Evolutionary conservation across 2,888 invertebrate genomes (phyloP), one percentile per base, ranked within the genome.

Genomic region (Noctua fimbriata): DNA sequence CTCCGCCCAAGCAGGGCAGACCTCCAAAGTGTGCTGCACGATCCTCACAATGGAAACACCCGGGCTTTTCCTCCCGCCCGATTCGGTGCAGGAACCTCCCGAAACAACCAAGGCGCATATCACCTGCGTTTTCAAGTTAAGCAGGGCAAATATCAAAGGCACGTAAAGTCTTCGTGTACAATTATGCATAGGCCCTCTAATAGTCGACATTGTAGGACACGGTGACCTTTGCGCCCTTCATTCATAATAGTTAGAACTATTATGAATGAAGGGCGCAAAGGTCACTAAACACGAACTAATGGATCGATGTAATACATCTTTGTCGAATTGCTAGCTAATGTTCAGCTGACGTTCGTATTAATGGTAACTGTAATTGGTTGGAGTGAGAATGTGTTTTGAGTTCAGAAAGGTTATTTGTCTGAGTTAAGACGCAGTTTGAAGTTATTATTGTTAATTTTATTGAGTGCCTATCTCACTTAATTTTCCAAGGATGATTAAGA

Each of bases 261-360:
- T n/a, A n/a, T n/a, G n/a, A n/a, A n/a, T n/a, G n/a, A n/a, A n/a
- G n/a, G n/a, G n/a, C n/a, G n/a, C n/a, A n/a, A n/a, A n/a, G n/a
- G n/a, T n/a, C n/a, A 79, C 63, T 73, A 69, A 83, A 75, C 72
- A 32, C 44, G 28, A 78, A 83, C 81, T 83, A 88, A 88, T 88
- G 71, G 71, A 85, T 88, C 73, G 69, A 81, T 77, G 85, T 79
- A 87, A 85, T 88, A 85, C 75, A 63, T 88, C 85, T 87, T 85
- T 49, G 77, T 82, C 63, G 78, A 82, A 86, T 88, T 24, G 58
- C 67, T 73, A 41, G 77, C 69, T 81, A 86, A 76, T 86, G 81
- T 83, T 84, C 60, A 32, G 24, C 74, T 80, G 80, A 78, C 78
- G 65, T 81, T 69, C 67, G 73, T 81, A 85, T 85, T 83, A 83